Conservation (phyloP, 2,113 vertebrate species). For the Recurvirostra avosetta region DNA sequence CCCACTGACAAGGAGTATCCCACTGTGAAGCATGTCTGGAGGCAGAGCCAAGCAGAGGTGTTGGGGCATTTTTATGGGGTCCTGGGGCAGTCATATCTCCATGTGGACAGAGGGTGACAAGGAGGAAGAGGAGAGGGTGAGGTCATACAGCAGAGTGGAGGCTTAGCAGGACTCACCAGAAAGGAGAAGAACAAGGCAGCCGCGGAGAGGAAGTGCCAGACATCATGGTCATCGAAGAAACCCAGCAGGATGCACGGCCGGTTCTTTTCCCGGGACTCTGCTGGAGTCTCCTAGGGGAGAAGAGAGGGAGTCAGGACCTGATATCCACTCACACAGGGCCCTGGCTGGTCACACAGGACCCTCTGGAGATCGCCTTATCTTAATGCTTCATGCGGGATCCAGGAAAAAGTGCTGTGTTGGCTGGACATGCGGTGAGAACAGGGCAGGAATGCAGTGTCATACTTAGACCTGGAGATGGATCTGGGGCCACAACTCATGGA, state of each 20-base stretch:
- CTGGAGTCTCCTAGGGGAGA: conserved; percentile 73
- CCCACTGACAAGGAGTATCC: not conserved
- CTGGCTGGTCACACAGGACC: not conserved
- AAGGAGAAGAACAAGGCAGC: conserved; percentile 84
- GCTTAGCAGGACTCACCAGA: conserved; percentile 70
- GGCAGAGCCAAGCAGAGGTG: not conserved
- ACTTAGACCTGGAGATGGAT: not conserved
- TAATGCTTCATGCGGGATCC: not conserved
- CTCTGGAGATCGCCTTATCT: not conserved
- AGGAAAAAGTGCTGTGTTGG: not conserved
- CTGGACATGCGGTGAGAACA: not conserved
- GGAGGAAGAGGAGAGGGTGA: not conserved
- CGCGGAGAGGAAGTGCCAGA: conserved; percentile 83
- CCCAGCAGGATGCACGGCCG: conserved; percentile 71
- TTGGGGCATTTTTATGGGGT: not conserved
- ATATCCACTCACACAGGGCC: not conserved
- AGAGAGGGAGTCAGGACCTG: not conserved
- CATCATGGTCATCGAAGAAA: conserved; percentile 81
- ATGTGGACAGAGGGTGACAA: not conserved
- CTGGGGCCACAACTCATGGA: not conserved
- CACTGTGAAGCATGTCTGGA: not conserved
- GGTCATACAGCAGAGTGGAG: not conserved
- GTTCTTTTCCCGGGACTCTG: conserved; percentile 80
- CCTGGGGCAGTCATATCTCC: not conserved
- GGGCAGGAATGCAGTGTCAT: not conserved